Base-by-base conservation (phyloP, 2,888 invertebrate genomes). In the Timandra comae region DNA sequence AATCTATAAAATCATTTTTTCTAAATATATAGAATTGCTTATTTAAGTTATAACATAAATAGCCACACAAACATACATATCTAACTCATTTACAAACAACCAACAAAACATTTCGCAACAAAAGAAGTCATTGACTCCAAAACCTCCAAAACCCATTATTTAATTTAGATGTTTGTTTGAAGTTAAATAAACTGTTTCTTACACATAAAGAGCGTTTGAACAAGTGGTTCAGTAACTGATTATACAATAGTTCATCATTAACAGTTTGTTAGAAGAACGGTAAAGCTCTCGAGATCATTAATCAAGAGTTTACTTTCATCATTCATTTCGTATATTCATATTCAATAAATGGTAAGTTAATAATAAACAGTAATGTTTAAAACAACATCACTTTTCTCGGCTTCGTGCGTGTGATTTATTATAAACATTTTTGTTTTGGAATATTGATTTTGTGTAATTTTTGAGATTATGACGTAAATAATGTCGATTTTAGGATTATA, bases 231-330 rank as follows among this genome's bases (percentile, higher is more conserved):
- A 56, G 52, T 59, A 50, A 52, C 59, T 57, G 55, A 55, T 57
- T 58, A 47, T 57, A 63, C 60, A 63, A 63, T 63, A 38, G 55
- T 44, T 51, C 46, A 51, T 60, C 49, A 56, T 58, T 58, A 63
- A 56, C 38, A 44, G 35, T 38, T 34, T 30, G 32, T 45, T 38
- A 11, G 30, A 32, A 36, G 34, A 56, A 56, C 59, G 55, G 61
- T 56, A 48, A 52, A 47, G 38, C 46, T 49, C 31, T 43, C 43
- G 41, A 42, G 49, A 41, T 46, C 55, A 63, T 63, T 53, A 60
- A 60, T 63, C 64, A 63, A 44, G 39, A 48, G n/a, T n/a, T n/a
- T 43, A 43, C 52, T 42, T 47, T 53, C 57, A 58, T 62, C 57
- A 57, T 52, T 59, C 56, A n/a, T n/a, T n/a, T n/a, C n/a, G n/a